Evolutionary conservation across 2,888 invertebrate species (phyloP), one percentile per base, ranked within the genome.

Genomic region (Metallyticus violacea): DNA sequence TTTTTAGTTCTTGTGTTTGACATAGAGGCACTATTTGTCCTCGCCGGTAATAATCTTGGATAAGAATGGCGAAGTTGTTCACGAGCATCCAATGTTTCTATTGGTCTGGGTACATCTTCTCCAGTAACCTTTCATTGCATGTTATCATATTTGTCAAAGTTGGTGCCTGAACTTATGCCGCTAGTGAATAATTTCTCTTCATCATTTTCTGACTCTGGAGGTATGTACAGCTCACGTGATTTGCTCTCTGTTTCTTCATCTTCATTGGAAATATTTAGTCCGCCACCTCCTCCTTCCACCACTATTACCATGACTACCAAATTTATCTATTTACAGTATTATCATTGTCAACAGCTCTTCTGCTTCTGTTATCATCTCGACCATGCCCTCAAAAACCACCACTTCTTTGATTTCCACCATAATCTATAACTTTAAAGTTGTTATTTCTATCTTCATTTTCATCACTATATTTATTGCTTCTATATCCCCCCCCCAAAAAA

Each of bases 101-200:
- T 95, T 0, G 94, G 92, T 1, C 90, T 88, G 0, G 96, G 96
- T 0, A 93, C 92, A 90, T 96, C 94, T 84, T 96, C 95, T 0
- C 97, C 97, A 76, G 94, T 94, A 0, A 96, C 95, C 95, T 96
- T 0, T 99, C 96, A 86, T 96, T 95, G 88, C 88, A 99, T 99
- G 40, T 96, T 94, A 88, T 98, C 88, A 87, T 96, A 98, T 90
- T 98, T 97, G 87, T 96, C 94, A 91, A 99, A 99, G 91, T 99
- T 99, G 79, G 98, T 98, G 0, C 99, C 99, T 0, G 95, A 94
- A 22, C 94, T 93, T 15, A 96, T 95, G 0, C 95, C 94, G 85
- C 93, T 93, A 84, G 93, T 94, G 89, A 96, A 97, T 77, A 97
- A 93, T 87, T 95, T 95, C 0, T 93, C 92, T 86, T 96, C 97